Percentiles rank a stretch among this genome's conserved stretches.
Evolutionary conservation across 2,888 invertebrate species (phyloP).

Genomic region (Caenorhabditis virilis): DNA sequence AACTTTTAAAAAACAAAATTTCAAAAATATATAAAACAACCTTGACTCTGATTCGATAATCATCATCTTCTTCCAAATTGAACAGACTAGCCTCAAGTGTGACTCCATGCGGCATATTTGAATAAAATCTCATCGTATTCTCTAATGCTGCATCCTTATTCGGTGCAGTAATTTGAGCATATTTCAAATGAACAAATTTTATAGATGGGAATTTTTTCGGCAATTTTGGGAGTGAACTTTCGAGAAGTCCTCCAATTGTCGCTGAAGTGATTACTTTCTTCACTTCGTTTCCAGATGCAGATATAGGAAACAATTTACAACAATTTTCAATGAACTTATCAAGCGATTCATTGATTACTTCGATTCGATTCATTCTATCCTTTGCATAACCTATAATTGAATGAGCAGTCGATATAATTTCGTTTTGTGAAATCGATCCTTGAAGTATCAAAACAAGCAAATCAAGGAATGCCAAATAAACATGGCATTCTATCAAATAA

Average conservation of each 20-base stretch:
- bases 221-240: conserved; percentile 13
- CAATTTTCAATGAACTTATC: too few relatives aligned
- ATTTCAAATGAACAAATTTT: conserved; percentile 38
- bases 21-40: conserved; percentile 18
- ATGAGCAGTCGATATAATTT: conserved; percentile 3
- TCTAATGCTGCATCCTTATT: conserved; percentile 51
- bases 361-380: too few relatives aligned
- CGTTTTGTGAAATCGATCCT: conserved; percentile 5
- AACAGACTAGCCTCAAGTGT: conserved; percentile 44
- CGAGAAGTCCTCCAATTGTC: conserved; percentile 10
- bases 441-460: conserved; percentile 18
- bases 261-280: conserved; percentile 29
- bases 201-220: conserved; percentile 35
- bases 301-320: too few relatives aligned
- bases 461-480: conserved; percentile 20
- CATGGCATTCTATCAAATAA: conserved; percentile 21
- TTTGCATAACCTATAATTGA: too few relatives aligned
- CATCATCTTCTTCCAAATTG: conserved; percentile 48
- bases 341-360: neutral
- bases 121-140: conserved; percentile 47
- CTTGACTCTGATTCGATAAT: conserved; percentile 45
- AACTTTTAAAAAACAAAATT: neutral
- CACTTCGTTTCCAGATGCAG: too few relatives aligned
- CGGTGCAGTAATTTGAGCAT: conserved; percentile 53
- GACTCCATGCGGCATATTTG: conserved; percentile 59